phyloP scores from a whole-genome alignment of 2,888 invertebrate species.

The Protonemura montana region DNA sequence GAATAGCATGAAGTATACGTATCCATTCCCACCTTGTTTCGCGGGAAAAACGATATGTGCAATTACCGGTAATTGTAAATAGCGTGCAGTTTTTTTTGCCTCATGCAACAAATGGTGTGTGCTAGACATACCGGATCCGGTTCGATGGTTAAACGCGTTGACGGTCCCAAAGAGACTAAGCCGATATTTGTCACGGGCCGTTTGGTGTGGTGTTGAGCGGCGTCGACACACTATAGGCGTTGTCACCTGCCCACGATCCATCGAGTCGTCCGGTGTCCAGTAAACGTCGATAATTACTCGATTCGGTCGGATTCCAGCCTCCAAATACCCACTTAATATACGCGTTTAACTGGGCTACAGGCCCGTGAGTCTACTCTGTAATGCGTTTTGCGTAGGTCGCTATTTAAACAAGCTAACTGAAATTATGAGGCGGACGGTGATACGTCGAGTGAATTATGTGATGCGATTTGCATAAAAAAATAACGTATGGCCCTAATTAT shows the following conservation, averaged over 20 bases:
- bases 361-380: not conserved
- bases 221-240: not conserved
- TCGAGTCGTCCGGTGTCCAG: not conserved
- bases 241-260: not conserved
- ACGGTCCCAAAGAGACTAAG: not conserved
- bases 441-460: conserved; percentile 1
- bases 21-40: not conserved
- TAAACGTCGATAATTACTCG: not conserved
- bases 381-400: conserved; percentile 25
- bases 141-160: not conserved
- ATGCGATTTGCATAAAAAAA: not conserved
- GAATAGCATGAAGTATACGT: no score
- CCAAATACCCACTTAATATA: not conserved
- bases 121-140: not conserved
- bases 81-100: not conserved
- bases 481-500: conserved; percentile 7
- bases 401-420: conserved; percentile 25
- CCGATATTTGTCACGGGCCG: not conserved
- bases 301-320: not conserved
- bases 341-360: not conserved
- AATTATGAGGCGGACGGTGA: conserved; percentile 16
- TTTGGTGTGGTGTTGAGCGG: not conserved
- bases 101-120: not conserved
- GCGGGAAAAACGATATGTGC: not conserved
- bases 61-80: not conserved